A percentile compares a stretch with the other conserved stretches of the same genome.
Conservation (phyloP, 2,113 vertebrate genomes). For the Notechis scutatus region DNA sequence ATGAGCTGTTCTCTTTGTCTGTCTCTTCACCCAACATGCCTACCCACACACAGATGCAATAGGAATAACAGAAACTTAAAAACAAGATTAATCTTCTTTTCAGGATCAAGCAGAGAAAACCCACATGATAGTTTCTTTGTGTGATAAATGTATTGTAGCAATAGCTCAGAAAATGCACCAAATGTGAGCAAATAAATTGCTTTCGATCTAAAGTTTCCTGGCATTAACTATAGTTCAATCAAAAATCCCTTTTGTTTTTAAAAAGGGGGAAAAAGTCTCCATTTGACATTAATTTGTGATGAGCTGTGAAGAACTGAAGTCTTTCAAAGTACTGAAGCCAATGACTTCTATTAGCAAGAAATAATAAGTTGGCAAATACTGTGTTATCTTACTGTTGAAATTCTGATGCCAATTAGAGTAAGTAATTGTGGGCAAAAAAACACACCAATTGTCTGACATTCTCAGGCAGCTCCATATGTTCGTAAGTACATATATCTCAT, state of each 20-base stretch:
- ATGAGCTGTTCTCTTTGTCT: background rate
- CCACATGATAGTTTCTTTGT: constrained; percentile 23
- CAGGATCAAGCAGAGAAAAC: constrained; percentile 30
- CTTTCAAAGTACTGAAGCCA: constrained; percentile 1
- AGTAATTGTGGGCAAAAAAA: background rate
- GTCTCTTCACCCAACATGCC: background rate
- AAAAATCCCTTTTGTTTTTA: constrained; percentile 21
- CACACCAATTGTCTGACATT: background rate
- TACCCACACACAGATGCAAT: background rate
- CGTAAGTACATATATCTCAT: background rate
- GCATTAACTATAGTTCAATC: constrained; percentile 44
- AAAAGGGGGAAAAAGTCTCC: constrained; percentile 30
- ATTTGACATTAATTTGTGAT: constrained; percentile 33
- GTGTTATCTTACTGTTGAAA: background rate
- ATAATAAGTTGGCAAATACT: background rate
- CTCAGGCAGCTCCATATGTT: background rate
- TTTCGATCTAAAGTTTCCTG: constrained; percentile 45
- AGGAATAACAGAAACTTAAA: constrained; percentile 24
- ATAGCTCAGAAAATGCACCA: constrained; percentile 38
- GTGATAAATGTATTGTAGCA: constrained; percentile 16
- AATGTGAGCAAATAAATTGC: constrained; percentile 54
- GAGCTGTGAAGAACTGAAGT: constrained; percentile 41
- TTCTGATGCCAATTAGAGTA: background rate
- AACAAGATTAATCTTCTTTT: constrained; percentile 30
- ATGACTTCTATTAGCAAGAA: background rate